Base-by-base conservation (phyloP, 2,888 invertebrate genomes). In the Tinea pellionella region DNA sequence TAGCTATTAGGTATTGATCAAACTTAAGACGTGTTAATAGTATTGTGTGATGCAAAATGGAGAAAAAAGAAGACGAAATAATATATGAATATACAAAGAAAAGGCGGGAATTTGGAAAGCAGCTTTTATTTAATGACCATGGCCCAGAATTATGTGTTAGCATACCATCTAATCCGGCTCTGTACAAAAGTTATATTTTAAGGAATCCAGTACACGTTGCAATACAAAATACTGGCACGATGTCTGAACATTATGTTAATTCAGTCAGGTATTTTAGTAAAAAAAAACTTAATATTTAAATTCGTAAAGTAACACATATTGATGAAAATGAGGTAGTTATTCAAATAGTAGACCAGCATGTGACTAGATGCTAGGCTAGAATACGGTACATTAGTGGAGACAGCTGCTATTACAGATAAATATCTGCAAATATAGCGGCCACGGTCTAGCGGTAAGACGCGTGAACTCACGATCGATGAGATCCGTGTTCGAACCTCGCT, bases 61-160 rank as follows among this genome's bases (percentile, higher is more conserved):
- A 57, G 19, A 57, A 85, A 42, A 84, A 78, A 65, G 71, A 72
- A 61, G 85, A 87, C 62, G 63, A 63, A 11, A 85, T 80, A 0
- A 74, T 73, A 0, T 85, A 81, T 64, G 86, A 86, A 72, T 94
- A 93, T 70, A 90, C 91, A 63, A 93, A 90, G 74, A 91, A 90
- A 65, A 89, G 95, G 47, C 89, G 88, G 64, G 88, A 92, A 63
- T 95, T 93, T 73, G 95, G 95, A 0, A 88, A 89, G 65, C 92
- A 93, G 68, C 90, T 91, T 59, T 73, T 90, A 56, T 94, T 95
- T 71, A 88, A 89, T 62, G 92, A 93, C 68, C 90, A 89, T 68
- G 91, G 91, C n/a, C 89, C 90, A 6, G 90, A 90, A 64, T 72
- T 93, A 42, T 80, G 89, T 59, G 90, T 91, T 63, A 89, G 90